Evolutionary conservation across 2,113 vertebrate genomes (phyloP), one percentile per base, ranked within the genome.

Genomic region (Chelonoidis abingdonii): DNA sequence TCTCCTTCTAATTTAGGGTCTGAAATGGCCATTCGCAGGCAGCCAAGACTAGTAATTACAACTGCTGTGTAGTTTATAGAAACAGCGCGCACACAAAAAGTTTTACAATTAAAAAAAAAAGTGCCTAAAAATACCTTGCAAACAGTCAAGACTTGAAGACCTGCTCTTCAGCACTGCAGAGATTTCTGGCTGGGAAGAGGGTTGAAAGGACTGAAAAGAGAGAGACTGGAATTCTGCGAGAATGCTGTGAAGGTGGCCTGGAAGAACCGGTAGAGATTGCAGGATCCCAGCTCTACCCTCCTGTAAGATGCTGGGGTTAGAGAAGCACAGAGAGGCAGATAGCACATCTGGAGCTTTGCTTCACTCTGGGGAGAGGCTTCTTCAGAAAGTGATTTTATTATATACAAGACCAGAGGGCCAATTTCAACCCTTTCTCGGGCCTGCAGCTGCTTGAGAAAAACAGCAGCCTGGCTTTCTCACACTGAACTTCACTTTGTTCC

Each of bases 1-100:
- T 96, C 97, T 97, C 97, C 97, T 98, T 98, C 97, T 97, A 97
- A 98, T 98, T 98, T 98, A 69, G 96, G 82, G 91, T 81, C 96
- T 89, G 88, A 95, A 93, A 97, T 84, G 94, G 47, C 92, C 93
- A 50, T 8, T 0, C 80, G 79, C 89, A 93, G 57, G 95, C 95
- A 93, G 94, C 90, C 89, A 79, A 96, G 92, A 24, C 94, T 57
- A 35, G 92, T 96, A 98, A 98, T 98, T 98, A 97, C 8, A 6
- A 95, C 76, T 50, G 96, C 95, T 95, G 97, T 8, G 1, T 87
- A n/a, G 89, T 97, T 98, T 97, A 88, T 89, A 84, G 97, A 78
- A 95, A 16, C 62, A 38, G 56, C 52, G 21, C 85, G 21, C n/a
- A 52, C 56, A 47, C 86, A 52, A 53, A 78, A 44, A 84, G 80